Evolutionary conservation across 1,140 invertebrate species (phyloP), one percentile per base, ranked within the genome.

Genomic region (Trichogramma pretiosum): DNA sequence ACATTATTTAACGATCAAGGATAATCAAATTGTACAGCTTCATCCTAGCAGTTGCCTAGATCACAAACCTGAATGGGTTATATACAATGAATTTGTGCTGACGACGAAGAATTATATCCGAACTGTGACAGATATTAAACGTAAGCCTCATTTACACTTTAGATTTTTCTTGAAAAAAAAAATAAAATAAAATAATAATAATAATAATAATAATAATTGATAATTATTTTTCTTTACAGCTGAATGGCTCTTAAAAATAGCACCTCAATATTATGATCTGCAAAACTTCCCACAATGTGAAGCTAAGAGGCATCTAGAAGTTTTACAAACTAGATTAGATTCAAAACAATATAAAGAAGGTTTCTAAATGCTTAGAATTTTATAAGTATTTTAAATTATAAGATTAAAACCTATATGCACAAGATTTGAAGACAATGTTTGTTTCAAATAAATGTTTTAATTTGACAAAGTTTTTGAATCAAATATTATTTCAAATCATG

Each of bases 81-180:
- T 99, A 40, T 99, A 99, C 73, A 98, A 99, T 73, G 97, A 99
- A 74, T 99, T 99, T 72, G 97, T 99, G 22, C 76, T 99, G 42
- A 99, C 97, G 23, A 98, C 95, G 11, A 99, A 99, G 72, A 99
- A 99, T 72, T 99, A 99, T 67, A 99, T 99, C 56, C 78, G 97
- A 55, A 99, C 96, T 2, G 93, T 98, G 2, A 98, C 94, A 3
- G 96, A 99, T 67, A 91, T 99, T 41, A 98, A 98, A 79, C 93
- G 95, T 95, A 73, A 78, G 82, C 81, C 45, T 34, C 45, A 37
- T 32, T 22, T 32, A 17, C 46, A 50, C 23, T 37, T 40, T 23
- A 22, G 47, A 21, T 56, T 58, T 46, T 47, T 37, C 51, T 43
- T n/a, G n/a, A n/a, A n/a, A n/a, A 39, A n/a, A n/a, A 38, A 34